phyloP scores from a whole-genome alignment of 64 coral and sea anemone species.

The Montipora capricornis region DNA sequence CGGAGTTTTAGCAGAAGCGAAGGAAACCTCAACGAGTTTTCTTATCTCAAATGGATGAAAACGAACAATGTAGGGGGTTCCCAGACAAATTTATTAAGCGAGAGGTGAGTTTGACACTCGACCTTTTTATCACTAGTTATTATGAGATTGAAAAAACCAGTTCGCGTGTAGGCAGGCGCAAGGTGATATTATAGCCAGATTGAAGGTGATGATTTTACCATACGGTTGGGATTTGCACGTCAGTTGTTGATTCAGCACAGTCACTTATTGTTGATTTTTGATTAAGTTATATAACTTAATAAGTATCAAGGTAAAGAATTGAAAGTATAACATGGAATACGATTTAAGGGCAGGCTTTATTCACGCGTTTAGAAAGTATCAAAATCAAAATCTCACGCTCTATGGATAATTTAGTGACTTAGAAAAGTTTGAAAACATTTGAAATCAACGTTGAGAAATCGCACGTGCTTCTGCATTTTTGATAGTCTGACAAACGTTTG shows the following conservation, averaged over 20 bases:
- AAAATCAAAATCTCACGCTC: neutral
- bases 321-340: too few relatives aligned
- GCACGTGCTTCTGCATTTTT: too few relatives aligned
- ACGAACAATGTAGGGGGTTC: neutral
- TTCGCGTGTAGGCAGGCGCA: neutral
- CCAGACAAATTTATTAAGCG: neutral
- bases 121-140: neutral
- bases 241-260: neutral
- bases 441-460: too few relatives aligned
- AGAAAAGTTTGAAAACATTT: neutral
- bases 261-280: neutral
- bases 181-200: neutral
- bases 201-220: neutral
- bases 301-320: too few relatives aligned
- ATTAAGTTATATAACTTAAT: neutral
- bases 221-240: neutral
- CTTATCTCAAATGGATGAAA: conserved; percentile 21
- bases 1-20: conserved; percentile 19
- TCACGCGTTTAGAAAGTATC: neutral
- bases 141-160: neutral
- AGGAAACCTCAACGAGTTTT: conserved; percentile 15
- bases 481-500: neutral
- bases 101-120: neutral
- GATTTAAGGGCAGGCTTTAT: too few relatives aligned
- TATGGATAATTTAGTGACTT: neutral